Base-by-base conservation (phyloP, 2,888 invertebrate species). In the Amphipoea oculea region DNA sequence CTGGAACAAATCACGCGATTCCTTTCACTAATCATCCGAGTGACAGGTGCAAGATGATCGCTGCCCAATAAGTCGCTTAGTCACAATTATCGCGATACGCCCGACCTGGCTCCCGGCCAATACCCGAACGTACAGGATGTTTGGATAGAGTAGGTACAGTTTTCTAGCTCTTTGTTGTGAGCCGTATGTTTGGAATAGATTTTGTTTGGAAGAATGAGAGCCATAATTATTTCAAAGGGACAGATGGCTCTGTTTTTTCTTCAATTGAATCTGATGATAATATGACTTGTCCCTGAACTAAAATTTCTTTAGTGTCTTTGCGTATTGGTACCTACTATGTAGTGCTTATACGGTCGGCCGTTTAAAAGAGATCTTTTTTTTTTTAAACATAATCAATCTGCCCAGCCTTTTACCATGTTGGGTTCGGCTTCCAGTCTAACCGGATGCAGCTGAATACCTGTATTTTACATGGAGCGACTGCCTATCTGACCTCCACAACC, bases 91-190 rank as follows among this genome's bases (percentile, higher is more conserved):
- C 72, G 68, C 68, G 62, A 60, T 76, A 73, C 76, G 70, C 72
- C 69, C 69, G 69, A 45, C 65, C 78, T 89, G 88, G 89, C 86
- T 9, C 14, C 0, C 48, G 63, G 89, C 88, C 88, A 89, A 73
- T 23, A 51, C 63, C 45, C 70, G 57, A 65, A 77, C 72, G 54
- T 86, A 89, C 92, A 91, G 92, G 90, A 88, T 91, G 91, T 90
- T 90, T 85, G 45, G 74, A 80, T 77, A 75, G 54, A 78, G 70
- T n/a, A n/a, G n/a, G n/a, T 40, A 71, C 62, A 72, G 63, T 70
- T 85, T 81, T 78, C 70, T 85, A 87, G 54, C 0, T 63, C 76
- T 72, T 73, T 74, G n/a, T 54, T 67, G 20, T 36, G n/a, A 29
- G 17, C 42, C 62, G 57, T 76, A 29, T 40, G 36, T 36, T 12